Percentiles rank a stretch among this genome's conserved stretches.
Conservation (phyloP, 2,888 invertebrate species). For the Drosophila maculinotata region DNA sequence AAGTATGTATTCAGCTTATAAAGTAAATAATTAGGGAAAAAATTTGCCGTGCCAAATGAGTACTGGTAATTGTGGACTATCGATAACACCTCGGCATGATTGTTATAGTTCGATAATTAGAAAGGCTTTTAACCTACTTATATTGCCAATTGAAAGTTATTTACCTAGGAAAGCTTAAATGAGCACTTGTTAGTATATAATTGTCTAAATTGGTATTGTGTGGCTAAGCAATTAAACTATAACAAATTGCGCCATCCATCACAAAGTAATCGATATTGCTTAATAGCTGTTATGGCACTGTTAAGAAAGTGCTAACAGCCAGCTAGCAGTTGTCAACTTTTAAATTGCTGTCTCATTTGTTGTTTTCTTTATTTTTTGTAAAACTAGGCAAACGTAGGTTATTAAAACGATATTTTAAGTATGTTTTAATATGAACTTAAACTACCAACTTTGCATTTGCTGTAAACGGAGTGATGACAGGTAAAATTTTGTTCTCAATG, state of each 20-base stretch:
- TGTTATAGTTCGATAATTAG: slow-evolving; percentile 1
- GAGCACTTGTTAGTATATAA: no score
- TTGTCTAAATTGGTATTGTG: no score
- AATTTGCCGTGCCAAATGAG: slow-evolving; percentile 5
- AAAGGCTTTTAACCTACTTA: not conserved
- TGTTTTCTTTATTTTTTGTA: not conserved
- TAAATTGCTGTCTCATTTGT: not conserved
- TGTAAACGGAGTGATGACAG: not conserved
- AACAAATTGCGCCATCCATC: no score
- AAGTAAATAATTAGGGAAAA: no score
- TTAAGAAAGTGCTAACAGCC: not conserved
- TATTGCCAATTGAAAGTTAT: not conserved
- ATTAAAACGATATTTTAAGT: no score
- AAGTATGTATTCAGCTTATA: no score
- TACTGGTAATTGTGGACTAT: not conserved
- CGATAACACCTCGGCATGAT: not conserved
- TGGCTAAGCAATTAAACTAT: no score
- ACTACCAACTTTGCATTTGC: not conserved
- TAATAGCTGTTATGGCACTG: not conserved
- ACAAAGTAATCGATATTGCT: not conserved
- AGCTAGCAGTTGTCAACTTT: not conserved
- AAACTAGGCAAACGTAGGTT: no score
- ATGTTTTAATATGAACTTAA: not conserved
- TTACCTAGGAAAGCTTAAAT: no score
- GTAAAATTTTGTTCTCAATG: slow-evolving; percentile 9